Evolutionary conservation across 2,888 invertebrate species (phyloP).

Genomic region (Sturmia bella): DNA sequence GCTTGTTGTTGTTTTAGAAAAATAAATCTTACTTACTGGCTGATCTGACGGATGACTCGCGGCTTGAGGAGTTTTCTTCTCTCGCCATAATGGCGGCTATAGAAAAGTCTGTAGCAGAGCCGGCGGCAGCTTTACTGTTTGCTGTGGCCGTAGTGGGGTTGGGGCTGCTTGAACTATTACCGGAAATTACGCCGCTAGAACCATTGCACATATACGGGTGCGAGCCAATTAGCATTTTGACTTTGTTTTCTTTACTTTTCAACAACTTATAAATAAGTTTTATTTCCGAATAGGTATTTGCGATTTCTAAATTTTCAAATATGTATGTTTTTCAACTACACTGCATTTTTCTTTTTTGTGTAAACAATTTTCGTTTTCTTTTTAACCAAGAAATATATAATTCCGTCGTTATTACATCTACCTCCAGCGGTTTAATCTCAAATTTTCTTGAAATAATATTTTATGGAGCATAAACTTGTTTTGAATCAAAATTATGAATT

Average conservation of each 20-base stretch:
- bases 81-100: conserved; percentile 96
- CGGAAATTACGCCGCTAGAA: conserved; percentile 65
- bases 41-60: conserved; percentile 80
- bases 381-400: conserved; percentile 11
- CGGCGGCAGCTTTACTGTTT: conserved; percentile 78
- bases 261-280: conserved; percentile 1
- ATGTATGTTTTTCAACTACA: conserved; percentile 44
- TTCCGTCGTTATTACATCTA: conserved; percentile 51
- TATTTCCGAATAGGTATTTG: background rate
- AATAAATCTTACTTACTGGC: conserved; percentile 76
- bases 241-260: background rate
- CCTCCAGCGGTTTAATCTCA: conserved; percentile 42
- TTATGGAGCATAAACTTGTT: conserved; percentile 56
- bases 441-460: conserved; percentile 26
- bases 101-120: conserved; percentile 93
- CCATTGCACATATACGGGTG: conserved; percentile 78
- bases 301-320: conserved; percentile 1
- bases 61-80: conserved; percentile 81
- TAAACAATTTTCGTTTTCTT: background rate
- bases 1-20: background rate
- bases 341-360: conserved; percentile 53
- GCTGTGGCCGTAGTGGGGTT: conserved; percentile 74
- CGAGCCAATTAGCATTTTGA: conserved; percentile 78
- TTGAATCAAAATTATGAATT: conserved; percentile 40
- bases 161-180: conserved; percentile 62